Base-by-base conservation (phyloP, 2,888 invertebrate species). In the Ophion obscuratus region DNA sequence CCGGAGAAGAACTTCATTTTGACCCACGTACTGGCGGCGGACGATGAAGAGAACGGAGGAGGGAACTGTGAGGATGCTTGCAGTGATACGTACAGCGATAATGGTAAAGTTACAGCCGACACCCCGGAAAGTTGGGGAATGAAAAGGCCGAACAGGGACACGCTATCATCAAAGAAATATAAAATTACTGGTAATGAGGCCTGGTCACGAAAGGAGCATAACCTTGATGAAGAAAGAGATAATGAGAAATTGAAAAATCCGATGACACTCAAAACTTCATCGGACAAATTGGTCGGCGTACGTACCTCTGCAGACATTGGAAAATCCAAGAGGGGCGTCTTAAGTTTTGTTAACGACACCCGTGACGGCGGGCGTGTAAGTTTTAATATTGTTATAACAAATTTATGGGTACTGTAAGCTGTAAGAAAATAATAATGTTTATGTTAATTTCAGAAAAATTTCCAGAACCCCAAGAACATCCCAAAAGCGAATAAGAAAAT, bases 391-490 rank as follows among this genome's bases (percentile, higher is more conserved):
- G 47, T 64, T 31, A 62, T 75, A 17, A 47, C 64, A 75, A 40
- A 75, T 64, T 20, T 44, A 75, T 75, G 53, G 24, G 24, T 75
- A 64, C 64, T 64, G 75, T 75, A 75, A 62, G 64, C 27, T 17
- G 75, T 75, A 24, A 64, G 75, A 44, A 75, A 75, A 75, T 47
- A 74, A 74, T 74, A 31, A 31, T 31, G 73, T 74, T 61, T 73
- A 61, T 61, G 73, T 62, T 75, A 47, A 64, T 47, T 75, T 75
- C 64, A 7, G 47, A 75, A 40, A 75, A 75, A 64, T 64, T 62
- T 75, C 47, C 75, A 64, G 75, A 75, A 2, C 75, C 24, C 64
- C 75, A 75, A 64, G 75, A 75, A 47, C 62, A 31, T 64, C 44
- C 75, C 75, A 47, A 75, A 75, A 44, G 64, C 62, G 44, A 62